Percentiles rank a stretch among this genome's conserved stretches.
These are phyloP conservation scores for Deilephila porcellus DNA, from an alignment of 2,888 invertebrate genomes.

Conservation along the genomic window DNA sequence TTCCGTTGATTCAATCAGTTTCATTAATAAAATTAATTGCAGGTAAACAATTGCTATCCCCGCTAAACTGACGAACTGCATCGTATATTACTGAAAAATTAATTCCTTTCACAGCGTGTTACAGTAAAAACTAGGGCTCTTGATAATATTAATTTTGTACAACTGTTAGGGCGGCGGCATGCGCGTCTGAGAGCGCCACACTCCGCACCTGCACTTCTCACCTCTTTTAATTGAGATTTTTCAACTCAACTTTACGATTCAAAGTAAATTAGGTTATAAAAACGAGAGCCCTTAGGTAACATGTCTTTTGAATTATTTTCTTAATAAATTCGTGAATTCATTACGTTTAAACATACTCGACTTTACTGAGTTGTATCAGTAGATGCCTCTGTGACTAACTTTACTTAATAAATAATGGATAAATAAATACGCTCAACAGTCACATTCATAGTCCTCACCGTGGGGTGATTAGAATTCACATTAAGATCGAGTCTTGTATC, in stretches of 20 bases:
- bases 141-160: neutral
- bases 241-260: conserved; percentile 14
- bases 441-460: too few relatives aligned
- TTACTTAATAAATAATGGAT: too few relatives aligned
- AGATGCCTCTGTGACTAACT: neutral
- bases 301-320: conserved; percentile 1
- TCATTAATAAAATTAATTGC: too few relatives aligned
- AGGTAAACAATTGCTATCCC: too few relatives aligned
- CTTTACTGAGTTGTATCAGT: neutral
- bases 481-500: too few relatives aligned
- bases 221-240: conserved; percentile 25
- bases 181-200: conserved; percentile 5
- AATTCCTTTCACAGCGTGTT: too few relatives aligned
- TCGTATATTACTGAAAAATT: neutral
- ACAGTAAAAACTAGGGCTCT: conserved; percentile 8
- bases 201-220: conserved; percentile 2
- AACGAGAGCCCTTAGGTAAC: conserved; percentile 15
- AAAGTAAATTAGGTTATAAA: conserved; percentile 23
- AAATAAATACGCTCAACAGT: too few relatives aligned
- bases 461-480: too few relatives aligned
- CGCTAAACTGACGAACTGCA: too few relatives aligned
- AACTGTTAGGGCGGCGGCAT: neutral
- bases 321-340: neutral
- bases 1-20: too few relatives aligned
- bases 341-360: neutral